Evolutionary conservation across 1,140 invertebrate genomes (phyloP).

Genomic region (Pseudomyrmex flavicornis): DNA sequence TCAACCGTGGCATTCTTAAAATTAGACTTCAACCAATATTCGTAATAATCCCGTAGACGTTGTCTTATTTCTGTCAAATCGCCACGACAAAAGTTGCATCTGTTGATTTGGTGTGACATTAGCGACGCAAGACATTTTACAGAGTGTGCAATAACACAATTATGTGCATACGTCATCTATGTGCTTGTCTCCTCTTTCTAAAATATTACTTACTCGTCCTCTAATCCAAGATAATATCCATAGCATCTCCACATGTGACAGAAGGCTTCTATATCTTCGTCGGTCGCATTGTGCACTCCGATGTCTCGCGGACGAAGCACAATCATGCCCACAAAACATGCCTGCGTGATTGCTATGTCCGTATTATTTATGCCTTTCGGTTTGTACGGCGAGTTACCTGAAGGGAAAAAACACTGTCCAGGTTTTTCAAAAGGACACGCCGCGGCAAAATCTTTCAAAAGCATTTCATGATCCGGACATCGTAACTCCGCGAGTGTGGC

Average conservation of each 20-base stretch:
- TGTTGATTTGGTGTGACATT: slow-evolving; percentile 43
- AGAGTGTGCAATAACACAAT: background rate
- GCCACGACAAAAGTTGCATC: slow-evolving; percentile 87
- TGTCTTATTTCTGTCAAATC: slow-evolving; percentile 80
- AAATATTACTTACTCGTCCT: slow-evolving; percentile 87
- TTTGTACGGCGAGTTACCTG: slow-evolving; percentile 82
- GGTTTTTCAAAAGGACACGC: slow-evolving; percentile 63
- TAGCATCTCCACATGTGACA: slow-evolving; percentile 93
- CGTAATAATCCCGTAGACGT: slow-evolving; percentile 79
- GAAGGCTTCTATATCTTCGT: slow-evolving; percentile 89
- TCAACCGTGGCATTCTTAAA: slow-evolving; percentile 77
- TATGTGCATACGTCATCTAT: background rate
- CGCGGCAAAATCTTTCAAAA: slow-evolving; percentile 68
- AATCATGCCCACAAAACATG: slow-evolving; percentile 91
- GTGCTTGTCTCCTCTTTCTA: no score
- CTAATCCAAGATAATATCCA: slow-evolving; percentile 91
- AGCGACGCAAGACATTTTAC: background rate
- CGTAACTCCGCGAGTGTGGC: slow-evolving; percentile 83
- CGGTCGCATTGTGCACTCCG: slow-evolving; percentile 85
- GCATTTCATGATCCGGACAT: slow-evolving; percentile 75
- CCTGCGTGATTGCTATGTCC: slow-evolving; percentile 92
- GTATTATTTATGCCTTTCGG: slow-evolving; percentile 87
- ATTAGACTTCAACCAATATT: slow-evolving; percentile 80
- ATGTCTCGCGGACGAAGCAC: slow-evolving; percentile 88
- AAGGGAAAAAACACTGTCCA: slow-evolving; percentile 78